A percentile compares a stretch with the other conserved stretches of the same genome.
Evolutionary conservation across 2,797 vertebrate genomes (phyloP).

Genomic region (Clarias fuscus): DNA sequence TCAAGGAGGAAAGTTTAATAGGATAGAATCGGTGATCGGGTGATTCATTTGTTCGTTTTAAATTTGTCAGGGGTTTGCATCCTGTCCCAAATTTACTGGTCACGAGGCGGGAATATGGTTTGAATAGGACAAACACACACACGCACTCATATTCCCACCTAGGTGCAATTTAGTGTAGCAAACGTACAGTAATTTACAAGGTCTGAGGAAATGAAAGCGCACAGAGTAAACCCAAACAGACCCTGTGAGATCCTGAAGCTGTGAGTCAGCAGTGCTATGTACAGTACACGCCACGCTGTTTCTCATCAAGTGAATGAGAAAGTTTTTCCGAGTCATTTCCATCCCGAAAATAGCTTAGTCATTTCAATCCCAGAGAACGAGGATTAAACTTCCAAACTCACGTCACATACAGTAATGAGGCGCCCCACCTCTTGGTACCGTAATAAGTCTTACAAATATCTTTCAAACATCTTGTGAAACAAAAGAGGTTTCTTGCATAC

Average conservation of each 20-base stretch:
- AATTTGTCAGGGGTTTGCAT: neutral
- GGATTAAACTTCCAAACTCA: neutral
- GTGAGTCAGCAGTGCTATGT: neutral
- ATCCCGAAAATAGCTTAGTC: neutral
- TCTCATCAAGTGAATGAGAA: neutral
- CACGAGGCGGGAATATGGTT: no score
- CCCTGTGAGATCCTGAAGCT: neutral
- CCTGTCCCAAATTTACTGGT: neutral
- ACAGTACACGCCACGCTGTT: neutral
- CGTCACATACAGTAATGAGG: neutral
- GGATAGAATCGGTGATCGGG: neutral
- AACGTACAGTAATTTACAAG: neutral
- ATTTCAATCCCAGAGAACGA: neutral
- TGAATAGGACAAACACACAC: neutral
- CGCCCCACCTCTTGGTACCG: neutral
- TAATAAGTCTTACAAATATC: no score
- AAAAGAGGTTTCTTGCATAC: conserved; percentile 15
- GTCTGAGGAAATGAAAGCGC: neutral
- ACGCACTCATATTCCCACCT: neutral
- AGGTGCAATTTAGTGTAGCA: neutral
- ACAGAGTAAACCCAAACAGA: neutral
- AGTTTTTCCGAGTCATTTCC: neutral
- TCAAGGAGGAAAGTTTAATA: neutral
- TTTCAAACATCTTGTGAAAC: neutral
- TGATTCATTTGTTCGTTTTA: neutral